Evolutionary conservation across 2,888 invertebrate species (phyloP).

Genomic region (Scotopteryx bipunctaria): DNA sequence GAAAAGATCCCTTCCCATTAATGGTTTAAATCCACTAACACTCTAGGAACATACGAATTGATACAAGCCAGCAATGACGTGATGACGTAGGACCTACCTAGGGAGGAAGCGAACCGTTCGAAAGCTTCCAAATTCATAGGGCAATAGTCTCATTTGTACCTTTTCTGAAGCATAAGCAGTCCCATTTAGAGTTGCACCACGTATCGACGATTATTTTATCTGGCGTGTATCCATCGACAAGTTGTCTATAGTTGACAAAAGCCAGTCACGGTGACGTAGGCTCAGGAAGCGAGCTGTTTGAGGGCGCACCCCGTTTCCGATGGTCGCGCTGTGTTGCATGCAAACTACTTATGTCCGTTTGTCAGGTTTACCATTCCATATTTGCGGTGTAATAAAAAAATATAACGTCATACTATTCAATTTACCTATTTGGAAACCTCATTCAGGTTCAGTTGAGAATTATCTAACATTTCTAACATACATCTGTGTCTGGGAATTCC

Average conservation of each 20-base stretch:
- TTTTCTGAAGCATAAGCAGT: neutral
- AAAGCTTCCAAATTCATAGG: conserved; percentile 11
- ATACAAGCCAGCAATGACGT: neutral
- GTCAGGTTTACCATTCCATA: conserved; percentile 8
- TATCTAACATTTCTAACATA: too few species aligned
- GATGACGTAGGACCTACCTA: conserved; percentile 1
- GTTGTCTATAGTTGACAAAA: conserved; percentile 25
- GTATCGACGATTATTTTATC: conserved; percentile 8
- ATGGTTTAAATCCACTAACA: conserved; percentile 1
- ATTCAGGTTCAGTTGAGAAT: too few species aligned
- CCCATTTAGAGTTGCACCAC: conserved; percentile 5
- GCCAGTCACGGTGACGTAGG: conserved; percentile 40
- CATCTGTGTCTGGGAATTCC: too few species aligned
- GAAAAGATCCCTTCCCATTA: neutral
- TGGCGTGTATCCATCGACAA: conserved; percentile 23
- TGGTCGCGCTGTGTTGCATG: conserved; percentile 73
- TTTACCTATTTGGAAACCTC: too few species aligned
- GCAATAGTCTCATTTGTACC: conserved; percentile 7
- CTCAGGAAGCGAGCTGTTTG: conserved; percentile 74
- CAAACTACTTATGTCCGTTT: conserved; percentile 48
- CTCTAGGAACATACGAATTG: neutral
- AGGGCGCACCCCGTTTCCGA: conserved; percentile 73
- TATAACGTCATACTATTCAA: too few species aligned
- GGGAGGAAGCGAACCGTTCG: conserved; percentile 6
- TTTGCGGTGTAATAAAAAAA: conserved; percentile 11